These are phyloP conservation scores for Boloria selene DNA, from an alignment of 2,888 invertebrate genomes.

Conservation along the genomic window DNA sequence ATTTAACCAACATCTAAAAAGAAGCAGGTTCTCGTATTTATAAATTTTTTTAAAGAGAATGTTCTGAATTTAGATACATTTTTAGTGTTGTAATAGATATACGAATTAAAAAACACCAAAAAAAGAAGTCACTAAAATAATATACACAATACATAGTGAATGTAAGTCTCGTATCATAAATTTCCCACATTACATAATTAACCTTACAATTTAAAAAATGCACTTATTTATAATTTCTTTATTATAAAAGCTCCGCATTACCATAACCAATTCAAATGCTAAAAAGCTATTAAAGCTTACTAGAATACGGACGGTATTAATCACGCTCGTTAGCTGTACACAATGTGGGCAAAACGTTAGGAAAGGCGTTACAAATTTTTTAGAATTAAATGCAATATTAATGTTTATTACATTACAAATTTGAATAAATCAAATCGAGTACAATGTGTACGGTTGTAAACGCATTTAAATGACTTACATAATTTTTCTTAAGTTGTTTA, in stretches of 20 bases:
- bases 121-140: too few species aligned
- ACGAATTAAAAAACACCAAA: too few species aligned
- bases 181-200: too few species aligned
- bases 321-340: conserved; percentile 27
- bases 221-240: background rate
- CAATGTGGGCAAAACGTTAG: conserved; percentile 23
- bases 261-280: background rate
- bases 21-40: too few species aligned
- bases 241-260: background rate
- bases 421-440: conserved; percentile 25
- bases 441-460: conserved; percentile 25
- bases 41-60: too few species aligned
- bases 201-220: too few species aligned
- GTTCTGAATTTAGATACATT: too few species aligned
- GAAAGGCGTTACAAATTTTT: conserved; percentile 20
- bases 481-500: conserved; percentile 59
- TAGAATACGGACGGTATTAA: conserved; percentile 20
- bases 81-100: too few species aligned
- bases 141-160: too few species aligned
- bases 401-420: conserved; percentile 23
- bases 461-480: conserved; percentile 52
- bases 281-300: background rate
- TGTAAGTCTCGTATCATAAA: too few species aligned
- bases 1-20: too few species aligned
- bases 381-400: conserved; percentile 28